Evolutionary conservation across 1,140 invertebrate species (phyloP).

Genomic region (Rhagoletis zephyria): DNA sequence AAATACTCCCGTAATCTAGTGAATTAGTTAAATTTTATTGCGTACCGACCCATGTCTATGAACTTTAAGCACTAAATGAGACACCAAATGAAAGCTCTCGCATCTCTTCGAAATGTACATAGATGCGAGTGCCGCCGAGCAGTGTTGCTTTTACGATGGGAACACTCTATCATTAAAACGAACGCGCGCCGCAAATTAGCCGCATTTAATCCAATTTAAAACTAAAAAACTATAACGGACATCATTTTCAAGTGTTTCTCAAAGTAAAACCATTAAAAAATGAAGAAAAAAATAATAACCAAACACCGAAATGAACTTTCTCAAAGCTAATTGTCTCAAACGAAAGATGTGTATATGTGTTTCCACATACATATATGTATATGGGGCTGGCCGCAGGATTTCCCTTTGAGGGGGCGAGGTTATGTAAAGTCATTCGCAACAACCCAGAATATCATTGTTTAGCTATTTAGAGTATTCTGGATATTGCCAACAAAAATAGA

Average conservation of each 20-base stretch:
- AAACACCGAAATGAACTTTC: too few species aligned
- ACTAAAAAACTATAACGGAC: background rate
- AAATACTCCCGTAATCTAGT: background rate
- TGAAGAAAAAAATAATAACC: background rate
- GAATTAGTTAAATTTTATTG: constrained; percentile 29
- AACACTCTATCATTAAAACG: background rate
- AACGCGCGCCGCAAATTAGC: constrained; percentile 23
- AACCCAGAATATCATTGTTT: too few species aligned
- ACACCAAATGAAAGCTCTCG: background rate
- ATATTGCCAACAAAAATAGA: too few species aligned
- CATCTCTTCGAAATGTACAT: background rate
- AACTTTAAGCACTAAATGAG: constrained; percentile 6
- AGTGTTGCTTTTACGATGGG: constrained; percentile 14
- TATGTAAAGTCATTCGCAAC: too few species aligned
- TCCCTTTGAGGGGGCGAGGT: too few species aligned
- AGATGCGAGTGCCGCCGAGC: background rate
- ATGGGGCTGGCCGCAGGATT: too few species aligned
- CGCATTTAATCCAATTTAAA: background rate
- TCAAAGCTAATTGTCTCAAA: too few species aligned
- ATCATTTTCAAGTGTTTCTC: background rate
- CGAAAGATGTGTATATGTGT: too few species aligned
- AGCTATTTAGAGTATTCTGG: too few species aligned
- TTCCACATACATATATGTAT: too few species aligned
- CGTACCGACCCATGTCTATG: background rate
- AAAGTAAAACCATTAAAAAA: background rate